These are phyloP conservation scores for Deladenus siricidicola DNA, from an alignment of 2,888 invertebrate genomes.

Conservation along the genomic window DNA sequence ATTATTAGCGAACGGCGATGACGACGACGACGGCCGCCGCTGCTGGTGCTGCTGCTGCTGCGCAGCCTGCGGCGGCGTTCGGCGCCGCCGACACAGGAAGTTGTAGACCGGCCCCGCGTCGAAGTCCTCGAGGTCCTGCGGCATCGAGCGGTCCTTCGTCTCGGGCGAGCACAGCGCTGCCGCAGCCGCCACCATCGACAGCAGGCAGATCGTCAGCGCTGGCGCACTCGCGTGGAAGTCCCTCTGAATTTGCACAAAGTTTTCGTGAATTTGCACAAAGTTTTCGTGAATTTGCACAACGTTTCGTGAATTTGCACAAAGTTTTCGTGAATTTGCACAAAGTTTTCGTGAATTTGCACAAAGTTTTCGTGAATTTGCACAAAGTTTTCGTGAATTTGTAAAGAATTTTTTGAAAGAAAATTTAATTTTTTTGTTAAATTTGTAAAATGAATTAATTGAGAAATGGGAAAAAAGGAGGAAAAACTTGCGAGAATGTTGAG, in stretches of 20 bases:
- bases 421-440: no score
- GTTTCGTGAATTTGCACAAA: no score
- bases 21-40: no score
- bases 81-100: background rate
- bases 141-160: slow-evolving; percentile 36
- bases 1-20: no score
- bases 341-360: no score
- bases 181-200: slow-evolving; percentile 38
- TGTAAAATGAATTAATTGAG: no score
- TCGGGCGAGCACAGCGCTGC: slow-evolving; percentile 39
- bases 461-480: slow-evolving; percentile 1
- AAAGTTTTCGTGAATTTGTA: no score
- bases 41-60: no score
- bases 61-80: no score
- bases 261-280: no score
- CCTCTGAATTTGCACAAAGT: slow-evolving; percentile 30
- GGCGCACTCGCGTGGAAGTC: slow-evolving; percentile 37
- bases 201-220: slow-evolving; percentile 29
- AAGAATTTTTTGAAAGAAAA: background rate
- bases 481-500: slow-evolving; percentile 37
- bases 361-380: no score
- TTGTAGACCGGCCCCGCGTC: slow-evolving; percentile 33
- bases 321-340: no score
- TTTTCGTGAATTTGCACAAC: background rate
- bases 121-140: slow-evolving; percentile 42